A percentile compares a stretch with the other conserved stretches of the same genome.
Evolutionary conservation across 2,113 vertebrate species (phyloP).

Genomic region (Eulacestoma nigropectus): DNA sequence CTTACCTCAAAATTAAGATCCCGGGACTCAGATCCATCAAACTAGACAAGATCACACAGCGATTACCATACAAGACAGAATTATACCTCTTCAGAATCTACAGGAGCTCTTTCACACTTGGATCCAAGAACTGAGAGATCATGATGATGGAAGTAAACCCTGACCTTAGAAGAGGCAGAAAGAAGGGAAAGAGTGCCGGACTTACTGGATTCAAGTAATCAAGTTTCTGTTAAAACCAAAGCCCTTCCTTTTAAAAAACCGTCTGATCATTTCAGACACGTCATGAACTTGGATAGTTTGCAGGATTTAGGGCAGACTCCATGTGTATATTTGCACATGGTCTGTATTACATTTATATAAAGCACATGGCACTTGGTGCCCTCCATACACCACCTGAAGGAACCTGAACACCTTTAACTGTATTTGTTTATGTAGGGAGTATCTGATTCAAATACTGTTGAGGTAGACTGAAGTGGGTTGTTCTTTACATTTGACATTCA

Average conservation of each 20-base stretch:
- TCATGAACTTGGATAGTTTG: not conserved
- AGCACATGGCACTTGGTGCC: not conserved
- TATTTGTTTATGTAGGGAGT: not conserved
- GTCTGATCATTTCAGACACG: not conserved
- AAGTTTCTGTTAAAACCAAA: not conserved
- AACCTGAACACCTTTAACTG: not conserved
- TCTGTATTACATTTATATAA: not conserved
- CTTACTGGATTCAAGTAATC: not conserved
- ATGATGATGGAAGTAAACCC: not conserved
- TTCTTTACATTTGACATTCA: not conserved
- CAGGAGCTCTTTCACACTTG: conserved; percentile 54
- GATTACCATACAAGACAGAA: not conserved
- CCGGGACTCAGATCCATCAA: conserved; percentile 16
- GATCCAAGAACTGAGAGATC: not conserved
- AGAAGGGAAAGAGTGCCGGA: not conserved
- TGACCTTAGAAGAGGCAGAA: not conserved
- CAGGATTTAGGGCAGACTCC: not conserved
- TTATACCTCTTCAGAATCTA: conserved; percentile 8
- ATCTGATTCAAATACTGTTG: not conserved
- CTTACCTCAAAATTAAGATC: conserved; percentile 31
- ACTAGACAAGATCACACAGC: conserved; percentile 1
- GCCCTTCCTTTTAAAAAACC: not conserved
- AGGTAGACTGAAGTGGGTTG: not conserved
- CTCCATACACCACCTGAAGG: not conserved
- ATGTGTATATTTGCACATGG: no score